phyloP scores from a whole-genome alignment of 2,113 vertebrate species.

The Capreolus pygargus region DNA sequence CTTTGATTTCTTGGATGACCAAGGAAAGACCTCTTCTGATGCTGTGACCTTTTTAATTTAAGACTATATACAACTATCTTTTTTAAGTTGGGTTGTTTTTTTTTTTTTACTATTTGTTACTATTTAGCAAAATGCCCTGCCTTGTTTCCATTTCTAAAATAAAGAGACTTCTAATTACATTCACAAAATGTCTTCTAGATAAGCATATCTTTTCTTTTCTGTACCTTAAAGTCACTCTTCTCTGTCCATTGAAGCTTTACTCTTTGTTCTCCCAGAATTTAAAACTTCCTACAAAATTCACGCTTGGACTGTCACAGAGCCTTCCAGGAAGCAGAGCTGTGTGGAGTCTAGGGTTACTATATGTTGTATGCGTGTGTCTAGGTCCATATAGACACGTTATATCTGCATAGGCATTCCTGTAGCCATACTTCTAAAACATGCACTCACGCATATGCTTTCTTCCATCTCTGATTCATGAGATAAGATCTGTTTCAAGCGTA shows the following conservation, averaged over 20 bases:
- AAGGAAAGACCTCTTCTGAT: background rate
- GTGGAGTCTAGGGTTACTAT: background rate
- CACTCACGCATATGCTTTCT: background rate
- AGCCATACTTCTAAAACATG: background rate
- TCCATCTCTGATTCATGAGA: background rate
- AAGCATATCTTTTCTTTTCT: background rate
- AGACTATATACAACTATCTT: background rate
- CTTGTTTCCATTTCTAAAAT: background rate
- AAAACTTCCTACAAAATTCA: background rate
- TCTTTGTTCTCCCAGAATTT: slow-evolving; percentile 11
- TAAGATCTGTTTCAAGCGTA: background rate
- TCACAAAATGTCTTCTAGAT: slow-evolving; percentile 20
- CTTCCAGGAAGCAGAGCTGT: background rate
- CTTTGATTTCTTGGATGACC: background rate
- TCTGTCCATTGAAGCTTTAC: background rate
- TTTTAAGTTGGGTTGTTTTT: background rate
- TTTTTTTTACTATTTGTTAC: background rate
- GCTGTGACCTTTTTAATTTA: background rate
- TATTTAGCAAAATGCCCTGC: background rate
- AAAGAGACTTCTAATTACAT: background rate
- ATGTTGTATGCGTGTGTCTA: background rate
- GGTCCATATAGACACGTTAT: background rate
- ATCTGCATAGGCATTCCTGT: background rate
- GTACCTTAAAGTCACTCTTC: background rate
- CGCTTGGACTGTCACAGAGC: background rate